These are phyloP conservation scores for Rhinella marina DNA, from an alignment of 2,797 vertebrate genomes.

Conservation along the genomic window DNA sequence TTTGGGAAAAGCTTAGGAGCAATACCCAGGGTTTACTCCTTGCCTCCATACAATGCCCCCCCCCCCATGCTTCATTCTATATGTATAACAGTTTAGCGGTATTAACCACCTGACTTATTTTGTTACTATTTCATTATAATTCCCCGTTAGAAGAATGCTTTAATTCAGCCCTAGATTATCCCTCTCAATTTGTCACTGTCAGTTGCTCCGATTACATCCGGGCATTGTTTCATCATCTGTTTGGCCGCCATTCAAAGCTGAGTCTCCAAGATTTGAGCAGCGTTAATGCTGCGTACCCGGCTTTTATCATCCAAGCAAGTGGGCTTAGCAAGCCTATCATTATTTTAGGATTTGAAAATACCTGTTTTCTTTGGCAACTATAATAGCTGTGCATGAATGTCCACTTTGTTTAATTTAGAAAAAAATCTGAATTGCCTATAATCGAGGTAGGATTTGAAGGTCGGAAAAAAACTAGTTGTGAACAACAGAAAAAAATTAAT, in stretches of 20 bases:
- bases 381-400: neutral
- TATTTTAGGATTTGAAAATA: neutral
- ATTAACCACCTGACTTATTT: slow-evolving; percentile 13
- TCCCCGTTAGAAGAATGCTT: slow-evolving; percentile 16
- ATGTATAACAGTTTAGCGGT: too few species aligned
- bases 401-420: neutral
- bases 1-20: neutral
- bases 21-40: neutral
- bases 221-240: neutral
- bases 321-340: neutral
- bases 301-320: slow-evolving; percentile 9
- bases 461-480: neutral
- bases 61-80: neutral
- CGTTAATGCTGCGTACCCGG: neutral
- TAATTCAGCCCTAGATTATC: slow-evolving; percentile 5
- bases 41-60: neutral
- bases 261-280: neutral
- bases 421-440: neutral
- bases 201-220: slow-evolving; percentile 2
- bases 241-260: neutral
- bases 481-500: neutral
- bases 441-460: neutral
- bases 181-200: slow-evolving; percentile 13
- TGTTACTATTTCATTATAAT: slow-evolving; percentile 14
- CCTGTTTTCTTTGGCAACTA: neutral